Conservation (phyloP, 2,888 invertebrate species). For the Torymus auratus region DNA sequence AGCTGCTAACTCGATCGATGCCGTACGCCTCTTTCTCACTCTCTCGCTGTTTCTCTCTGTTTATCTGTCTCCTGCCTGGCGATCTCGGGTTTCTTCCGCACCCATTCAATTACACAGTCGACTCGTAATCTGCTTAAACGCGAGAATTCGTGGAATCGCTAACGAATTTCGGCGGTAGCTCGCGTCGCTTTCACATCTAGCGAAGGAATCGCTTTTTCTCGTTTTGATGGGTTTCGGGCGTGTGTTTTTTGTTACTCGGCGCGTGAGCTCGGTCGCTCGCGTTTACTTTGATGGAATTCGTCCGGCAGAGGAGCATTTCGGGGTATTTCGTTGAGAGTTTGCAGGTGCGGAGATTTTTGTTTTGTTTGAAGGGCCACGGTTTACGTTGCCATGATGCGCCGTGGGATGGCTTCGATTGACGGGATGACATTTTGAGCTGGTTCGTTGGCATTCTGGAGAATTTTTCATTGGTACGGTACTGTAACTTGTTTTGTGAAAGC, state of each 20-base stretch:
- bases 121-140: conserved; percentile 64
- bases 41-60: conserved; percentile 1
- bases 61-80: background rate
- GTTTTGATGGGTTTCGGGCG: conserved; percentile 32
- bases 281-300: conserved; percentile 37
- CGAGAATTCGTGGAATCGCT: conserved; percentile 14
- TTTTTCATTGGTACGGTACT: too few species aligned
- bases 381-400: background rate
- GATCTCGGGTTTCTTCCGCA: conserved; percentile 21
- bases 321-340: background rate
- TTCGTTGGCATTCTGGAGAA: too few species aligned
- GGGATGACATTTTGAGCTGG: background rate
- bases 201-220: conserved; percentile 21
- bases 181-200: background rate
- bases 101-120: conserved; percentile 68
- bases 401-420: background rate
- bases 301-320: background rate
- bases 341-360: conserved; percentile 12
- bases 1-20: too few species aligned
- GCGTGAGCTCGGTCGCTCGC: background rate
- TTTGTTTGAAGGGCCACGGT: background rate
- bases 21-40: too few species aligned
- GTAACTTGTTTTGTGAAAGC: too few species aligned
- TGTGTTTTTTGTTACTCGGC: background rate
- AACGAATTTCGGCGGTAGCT: conserved; percentile 30